Percentiles rank a stretch among this genome's conserved stretches.
Conservation (phyloP, 2,113 vertebrate genomes). For the Isichthys henryi region DNA sequence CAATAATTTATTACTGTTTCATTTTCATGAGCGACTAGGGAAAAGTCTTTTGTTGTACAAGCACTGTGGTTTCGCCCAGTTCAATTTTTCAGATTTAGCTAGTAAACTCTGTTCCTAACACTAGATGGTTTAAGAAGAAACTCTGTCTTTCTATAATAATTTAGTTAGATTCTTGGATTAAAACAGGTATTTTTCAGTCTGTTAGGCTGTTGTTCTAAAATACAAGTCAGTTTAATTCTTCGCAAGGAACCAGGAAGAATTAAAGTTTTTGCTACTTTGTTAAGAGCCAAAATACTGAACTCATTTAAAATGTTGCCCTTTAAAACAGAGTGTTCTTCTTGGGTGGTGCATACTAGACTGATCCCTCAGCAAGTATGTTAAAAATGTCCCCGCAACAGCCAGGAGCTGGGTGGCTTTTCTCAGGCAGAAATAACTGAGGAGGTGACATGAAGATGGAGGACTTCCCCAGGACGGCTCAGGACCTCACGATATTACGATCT, state of each 20-base stretch:
- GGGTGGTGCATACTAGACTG: not conserved
- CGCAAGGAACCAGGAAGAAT: constrained; percentile 1
- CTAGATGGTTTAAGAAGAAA: not conserved
- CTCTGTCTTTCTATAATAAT: constrained; percentile 1
- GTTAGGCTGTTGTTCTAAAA: not conserved
- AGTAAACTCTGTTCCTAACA: constrained; percentile 6
- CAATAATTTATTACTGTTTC: too few relatives aligned
- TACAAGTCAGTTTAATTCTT: not conserved
- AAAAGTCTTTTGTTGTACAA: not conserved
- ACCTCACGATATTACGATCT: constrained; percentile 22
- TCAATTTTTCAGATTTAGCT: not conserved
- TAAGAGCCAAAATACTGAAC: not conserved
- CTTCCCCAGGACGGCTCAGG: constrained; percentile 16
- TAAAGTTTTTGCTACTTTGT: not conserved
- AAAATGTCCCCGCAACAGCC: not conserved
- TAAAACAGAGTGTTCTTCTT: not conserved
- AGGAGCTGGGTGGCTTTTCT: constrained; percentile 13
- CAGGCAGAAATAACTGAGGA: constrained; percentile 7
- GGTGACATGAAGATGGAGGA: constrained; percentile 12
- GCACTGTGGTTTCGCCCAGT: not conserved
- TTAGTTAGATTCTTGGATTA: not conserved
- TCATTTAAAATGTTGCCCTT: not conserved
- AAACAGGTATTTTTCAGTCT: not conserved
- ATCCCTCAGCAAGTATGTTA: constrained; percentile 1
- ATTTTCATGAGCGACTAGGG: too few relatives aligned